Evolutionary conservation across 2,888 invertebrate genomes (phyloP).

Genomic region (Byasa hedistus): DNA sequence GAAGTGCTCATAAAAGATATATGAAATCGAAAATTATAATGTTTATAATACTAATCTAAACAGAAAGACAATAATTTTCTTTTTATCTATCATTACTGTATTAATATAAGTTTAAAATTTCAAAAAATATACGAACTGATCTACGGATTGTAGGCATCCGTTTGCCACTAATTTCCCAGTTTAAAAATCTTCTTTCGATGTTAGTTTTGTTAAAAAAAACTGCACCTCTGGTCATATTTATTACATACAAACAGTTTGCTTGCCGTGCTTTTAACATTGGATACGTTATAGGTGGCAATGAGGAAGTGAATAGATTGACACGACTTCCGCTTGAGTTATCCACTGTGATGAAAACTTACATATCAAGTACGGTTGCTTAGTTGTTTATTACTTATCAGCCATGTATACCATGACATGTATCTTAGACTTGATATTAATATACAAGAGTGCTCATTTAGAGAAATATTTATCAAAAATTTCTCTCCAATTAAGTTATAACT

Average conservation of each 20-base stretch:
- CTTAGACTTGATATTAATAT: background rate
- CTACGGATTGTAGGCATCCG: background rate
- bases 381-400: constrained; percentile 17
- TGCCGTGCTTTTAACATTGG: constrained; percentile 32
- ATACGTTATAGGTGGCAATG: constrained; percentile 46
- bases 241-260: constrained; percentile 12
- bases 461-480: background rate
- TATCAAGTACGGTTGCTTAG: constrained; percentile 21
- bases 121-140: background rate
- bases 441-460: background rate
- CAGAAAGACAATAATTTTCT: background rate
- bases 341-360: constrained; percentile 44
- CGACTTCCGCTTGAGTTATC: constrained; percentile 48
- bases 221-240: background rate
- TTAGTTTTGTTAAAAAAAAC: background rate
- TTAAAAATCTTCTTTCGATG: too few species aligned
- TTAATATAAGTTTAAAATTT: background rate
- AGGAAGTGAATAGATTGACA: constrained; percentile 45
- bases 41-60: background rate
- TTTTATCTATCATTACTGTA: background rate
- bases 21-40: background rate
- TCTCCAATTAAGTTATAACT: background rate
- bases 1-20: background rate
- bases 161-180: too few species aligned
- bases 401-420: background rate